A percentile compares a stretch with the other conserved stretches of the same genome.
These are phyloP conservation scores for Luscinia megarhynchos DNA, from an alignment of 2,797 vertebrate species.

Conservation along the genomic window DNA sequence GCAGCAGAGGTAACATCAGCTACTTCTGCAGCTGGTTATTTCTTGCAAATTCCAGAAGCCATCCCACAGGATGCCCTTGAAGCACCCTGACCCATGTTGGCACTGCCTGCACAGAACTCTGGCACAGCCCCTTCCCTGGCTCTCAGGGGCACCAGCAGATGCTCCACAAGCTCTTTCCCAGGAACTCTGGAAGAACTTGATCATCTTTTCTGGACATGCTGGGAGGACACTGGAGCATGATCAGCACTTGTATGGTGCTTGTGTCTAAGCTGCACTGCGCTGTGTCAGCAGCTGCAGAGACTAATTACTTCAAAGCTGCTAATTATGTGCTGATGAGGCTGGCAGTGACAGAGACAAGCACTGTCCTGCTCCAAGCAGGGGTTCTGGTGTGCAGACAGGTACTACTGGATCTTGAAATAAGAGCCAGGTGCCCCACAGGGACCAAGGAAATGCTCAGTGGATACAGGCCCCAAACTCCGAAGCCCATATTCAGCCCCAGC, in stretches of 20 bases:
- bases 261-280: neutral
- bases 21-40: neutral
- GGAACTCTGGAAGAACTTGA: neutral
- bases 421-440: neutral
- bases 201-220: neutral
- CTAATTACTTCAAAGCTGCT: neutral
- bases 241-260: neutral
- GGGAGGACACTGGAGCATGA: neutral
- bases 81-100: accelerated
- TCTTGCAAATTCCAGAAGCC: neutral
- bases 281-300: neutral
- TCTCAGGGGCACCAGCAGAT: neutral
- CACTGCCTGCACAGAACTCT: neutral
- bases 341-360: neutral
- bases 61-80: neutral
- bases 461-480: neutral
- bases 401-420: neutral
- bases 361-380: neutral
- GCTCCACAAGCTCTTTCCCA: neutral
- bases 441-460: neutral
- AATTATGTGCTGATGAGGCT: neutral
- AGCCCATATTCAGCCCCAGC: neutral
- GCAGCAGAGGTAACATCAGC: neutral
- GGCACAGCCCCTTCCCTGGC: neutral
- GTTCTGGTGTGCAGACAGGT: neutral